Evolutionary conservation across 2,797 vertebrate species (phyloP).

Genomic region (Hoplostethus mediterraneus): DNA sequence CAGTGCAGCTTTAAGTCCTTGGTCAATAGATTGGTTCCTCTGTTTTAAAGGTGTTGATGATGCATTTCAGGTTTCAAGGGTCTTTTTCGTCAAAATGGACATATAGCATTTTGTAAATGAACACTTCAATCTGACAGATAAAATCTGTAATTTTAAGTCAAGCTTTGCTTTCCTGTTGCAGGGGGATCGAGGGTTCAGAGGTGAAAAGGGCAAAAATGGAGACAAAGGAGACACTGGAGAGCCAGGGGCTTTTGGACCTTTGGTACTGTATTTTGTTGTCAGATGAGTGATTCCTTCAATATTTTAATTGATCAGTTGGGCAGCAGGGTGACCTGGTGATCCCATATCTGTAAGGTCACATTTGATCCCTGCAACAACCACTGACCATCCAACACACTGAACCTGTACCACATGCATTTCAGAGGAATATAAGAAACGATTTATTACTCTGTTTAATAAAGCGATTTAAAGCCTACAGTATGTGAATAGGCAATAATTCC

Average conservation of each 20-base stretch:
- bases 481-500: background rate
- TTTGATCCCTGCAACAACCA: background rate
- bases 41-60: background rate
- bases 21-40: too few species aligned
- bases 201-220: slow-evolving; percentile 86
- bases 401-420: too few species aligned
- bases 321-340: background rate
- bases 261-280: slow-evolving; percentile 55
- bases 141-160: background rate
- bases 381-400: too few species aligned
- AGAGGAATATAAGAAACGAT: background rate
- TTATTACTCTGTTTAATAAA: background rate
- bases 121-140: too few species aligned
- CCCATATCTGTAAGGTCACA: background rate
- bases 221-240: slow-evolving; percentile 86
- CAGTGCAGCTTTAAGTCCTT: too few species aligned
- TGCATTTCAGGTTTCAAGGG: background rate
- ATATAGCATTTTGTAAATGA: too few species aligned
- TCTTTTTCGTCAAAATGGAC: too few species aligned
- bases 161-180: slow-evolving; percentile 49
- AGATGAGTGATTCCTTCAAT: background rate
- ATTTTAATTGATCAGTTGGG: background rate
- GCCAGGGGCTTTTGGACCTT: slow-evolving; percentile 78
- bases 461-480: background rate
- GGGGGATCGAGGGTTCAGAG: slow-evolving; percentile 88